Evolutionary conservation across 2,797 vertebrate genomes (phyloP).

Genomic region (Liasis olivaceus): DNA sequence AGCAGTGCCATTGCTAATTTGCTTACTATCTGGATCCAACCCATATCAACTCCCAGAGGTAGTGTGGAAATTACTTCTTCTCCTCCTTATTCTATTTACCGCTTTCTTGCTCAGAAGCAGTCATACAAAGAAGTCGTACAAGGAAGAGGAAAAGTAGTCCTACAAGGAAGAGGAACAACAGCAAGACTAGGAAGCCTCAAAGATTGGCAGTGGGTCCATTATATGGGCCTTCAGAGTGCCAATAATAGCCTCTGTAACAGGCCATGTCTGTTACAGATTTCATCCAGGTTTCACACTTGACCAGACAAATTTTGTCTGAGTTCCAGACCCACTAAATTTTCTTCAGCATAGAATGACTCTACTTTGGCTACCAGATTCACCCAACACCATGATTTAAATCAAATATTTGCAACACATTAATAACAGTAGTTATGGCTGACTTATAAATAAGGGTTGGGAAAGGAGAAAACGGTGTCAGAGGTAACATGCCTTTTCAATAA

Average conservation of each 20-base stretch:
- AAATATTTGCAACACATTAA: background rate
- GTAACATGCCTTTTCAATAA: background rate
- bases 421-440: background rate
- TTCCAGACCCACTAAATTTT: background rate
- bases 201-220: background rate
- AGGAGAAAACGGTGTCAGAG: background rate
- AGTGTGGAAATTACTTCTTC: background rate
- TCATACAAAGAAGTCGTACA: too few relatives aligned
- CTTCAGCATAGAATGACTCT: background rate
- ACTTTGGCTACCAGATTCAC: background rate
- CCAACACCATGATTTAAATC: background rate
- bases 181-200: background rate
- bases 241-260: background rate
- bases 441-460: background rate
- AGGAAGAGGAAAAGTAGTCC: background rate
- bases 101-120: background rate
- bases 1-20: background rate
- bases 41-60: background rate
- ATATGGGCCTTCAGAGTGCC: background rate
- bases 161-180: background rate
- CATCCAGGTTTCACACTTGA: background rate
- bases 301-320: background rate
- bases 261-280: background rate
- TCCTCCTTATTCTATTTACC: background rate
- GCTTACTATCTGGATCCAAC: background rate